phyloP scores from a whole-genome alignment of 2,113 vertebrate species.

The Shinisaurus crocodilurus region DNA sequence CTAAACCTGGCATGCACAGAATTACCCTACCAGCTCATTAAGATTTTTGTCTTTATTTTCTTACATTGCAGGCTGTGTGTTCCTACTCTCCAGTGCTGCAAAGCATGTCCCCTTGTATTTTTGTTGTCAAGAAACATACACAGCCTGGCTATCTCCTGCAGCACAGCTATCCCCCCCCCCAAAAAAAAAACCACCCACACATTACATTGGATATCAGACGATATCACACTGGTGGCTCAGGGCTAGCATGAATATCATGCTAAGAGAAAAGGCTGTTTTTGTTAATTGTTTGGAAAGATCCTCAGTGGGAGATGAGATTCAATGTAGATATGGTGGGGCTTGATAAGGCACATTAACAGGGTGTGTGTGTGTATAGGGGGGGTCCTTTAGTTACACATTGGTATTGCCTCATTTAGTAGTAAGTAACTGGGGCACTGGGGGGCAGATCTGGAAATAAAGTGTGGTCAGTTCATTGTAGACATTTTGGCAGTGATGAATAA shows the following conservation, averaged over 20 bases:
- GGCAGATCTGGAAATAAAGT: constrained; percentile 49
- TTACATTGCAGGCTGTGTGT: not conserved
- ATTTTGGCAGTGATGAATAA: constrained; percentile 58
- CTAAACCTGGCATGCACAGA: not conserved
- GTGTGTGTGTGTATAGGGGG: not conserved
- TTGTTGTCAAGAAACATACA: not conserved
- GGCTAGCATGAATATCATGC: not conserved
- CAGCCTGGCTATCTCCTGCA: not conserved
- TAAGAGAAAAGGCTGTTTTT: not conserved
- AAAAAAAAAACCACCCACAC: not conserved
- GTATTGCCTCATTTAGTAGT: constrained; percentile 49
- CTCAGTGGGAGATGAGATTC: constrained; percentile 44
- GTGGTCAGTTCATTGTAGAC: constrained; percentile 52
- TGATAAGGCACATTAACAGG: constrained; percentile 39
- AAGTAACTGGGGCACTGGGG: constrained; percentile 38
- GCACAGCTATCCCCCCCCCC: too few species aligned
- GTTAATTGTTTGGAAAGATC: constrained; percentile 24
- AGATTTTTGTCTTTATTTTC: not conserved
- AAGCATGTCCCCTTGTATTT: not conserved
- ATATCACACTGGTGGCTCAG: not conserved
- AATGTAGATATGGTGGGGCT: constrained; percentile 33
- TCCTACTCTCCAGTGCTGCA: not conserved
- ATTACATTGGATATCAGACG: not conserved
- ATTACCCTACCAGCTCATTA: not conserved
- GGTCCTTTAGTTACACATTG: constrained; percentile 56